Evolutionary conservation across 2,797 vertebrate genomes (phyloP).

Genomic region (Acipenser ruthenus): DNA sequence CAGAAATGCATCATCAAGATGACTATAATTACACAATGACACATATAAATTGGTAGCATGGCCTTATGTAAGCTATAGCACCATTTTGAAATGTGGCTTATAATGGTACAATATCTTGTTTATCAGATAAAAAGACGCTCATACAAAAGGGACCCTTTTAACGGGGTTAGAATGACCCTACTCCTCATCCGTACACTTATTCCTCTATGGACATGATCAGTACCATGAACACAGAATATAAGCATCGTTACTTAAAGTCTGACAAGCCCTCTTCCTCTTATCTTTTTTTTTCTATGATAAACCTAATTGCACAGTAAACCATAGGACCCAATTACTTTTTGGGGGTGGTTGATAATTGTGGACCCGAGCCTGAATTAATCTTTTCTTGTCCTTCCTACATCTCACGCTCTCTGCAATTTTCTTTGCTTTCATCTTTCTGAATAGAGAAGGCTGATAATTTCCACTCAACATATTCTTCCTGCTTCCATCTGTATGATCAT

Average conservation of each 20-base stretch:
- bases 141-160: no score
- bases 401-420: conserved; percentile 44
- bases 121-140: no score
- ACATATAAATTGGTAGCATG: no score
- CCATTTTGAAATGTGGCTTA: no score
- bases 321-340: conserved; percentile 22
- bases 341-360: conserved; percentile 25
- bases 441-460: conserved; percentile 31
- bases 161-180: no score
- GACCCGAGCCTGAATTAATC: conserved; percentile 42
- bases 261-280: conserved; percentile 29
- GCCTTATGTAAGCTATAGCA: no score
- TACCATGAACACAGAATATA: conserved; percentile 17
- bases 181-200: no score
- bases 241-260: no score
- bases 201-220: conserved; percentile 24
- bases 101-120: no score
- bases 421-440: conserved; percentile 47
- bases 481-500: conserved; percentile 21
- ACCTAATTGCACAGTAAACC: conserved; percentile 38
- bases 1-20: no score
- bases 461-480: conserved; percentile 35
- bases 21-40: no score
- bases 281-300: conserved; percentile 44
- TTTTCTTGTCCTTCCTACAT: conserved; percentile 42